Evolutionary conservation across 2,113 vertebrate genomes (phyloP).

Genomic region (Neogobius melanostomus): DNA sequence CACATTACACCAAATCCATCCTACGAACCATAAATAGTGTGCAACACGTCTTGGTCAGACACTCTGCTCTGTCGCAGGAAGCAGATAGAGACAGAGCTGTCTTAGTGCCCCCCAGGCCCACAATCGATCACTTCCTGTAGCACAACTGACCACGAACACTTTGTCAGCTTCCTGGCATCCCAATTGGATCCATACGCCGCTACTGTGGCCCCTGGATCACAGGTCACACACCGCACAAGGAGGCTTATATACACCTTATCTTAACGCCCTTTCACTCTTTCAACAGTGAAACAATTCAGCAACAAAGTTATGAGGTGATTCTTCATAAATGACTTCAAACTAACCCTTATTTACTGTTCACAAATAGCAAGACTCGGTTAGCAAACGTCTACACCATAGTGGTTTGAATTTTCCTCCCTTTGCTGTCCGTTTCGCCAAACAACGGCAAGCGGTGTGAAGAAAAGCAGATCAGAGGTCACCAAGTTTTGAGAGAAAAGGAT

Average conservation of each 20-base stretch:
- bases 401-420: neutral
- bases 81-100: constrained; percentile 65
- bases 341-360: neutral
- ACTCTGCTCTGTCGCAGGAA: constrained; percentile 59
- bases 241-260: constrained; percentile 29
- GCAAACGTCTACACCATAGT: neutral
- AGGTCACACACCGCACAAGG: constrained; percentile 60
- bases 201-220: constrained; percentile 58
- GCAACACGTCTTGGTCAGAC: constrained; percentile 43
- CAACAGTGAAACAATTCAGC: neutral
- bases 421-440: neutral
- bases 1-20: constrained; percentile 11
- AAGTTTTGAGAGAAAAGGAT: constrained; percentile 69
- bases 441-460: constrained; percentile 18
- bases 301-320: neutral
- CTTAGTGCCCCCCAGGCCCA: constrained; percentile 64
- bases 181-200: constrained; percentile 76
- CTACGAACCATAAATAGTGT: constrained; percentile 52
- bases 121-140: constrained; percentile 76
- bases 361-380: too few species aligned
- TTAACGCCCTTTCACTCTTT: constrained; percentile 18
- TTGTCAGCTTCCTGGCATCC: constrained; percentile 72
- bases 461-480: constrained; percentile 69
- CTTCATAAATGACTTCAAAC: neutral
- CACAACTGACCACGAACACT: constrained; percentile 73